These are phyloP conservation scores for Cynopterus sphinx DNA, from an alignment of 2,797 vertebrate genomes.

Conservation along the genomic window DNA sequence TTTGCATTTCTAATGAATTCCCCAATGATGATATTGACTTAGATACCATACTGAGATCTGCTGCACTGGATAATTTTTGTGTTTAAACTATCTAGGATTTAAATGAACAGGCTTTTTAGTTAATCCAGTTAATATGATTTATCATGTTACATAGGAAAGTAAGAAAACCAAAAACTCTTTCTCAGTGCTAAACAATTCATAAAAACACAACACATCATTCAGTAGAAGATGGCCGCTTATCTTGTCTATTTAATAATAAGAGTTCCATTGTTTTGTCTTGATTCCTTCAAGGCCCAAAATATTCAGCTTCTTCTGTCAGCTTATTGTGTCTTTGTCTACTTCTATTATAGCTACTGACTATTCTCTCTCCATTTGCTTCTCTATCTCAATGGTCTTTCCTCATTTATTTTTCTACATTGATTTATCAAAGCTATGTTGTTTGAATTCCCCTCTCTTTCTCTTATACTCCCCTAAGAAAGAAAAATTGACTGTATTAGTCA, in stretches of 20 bases:
- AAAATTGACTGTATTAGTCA: neutral
- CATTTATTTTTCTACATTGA: neutral
- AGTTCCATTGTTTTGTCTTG: neutral
- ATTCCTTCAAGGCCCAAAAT: neutral
- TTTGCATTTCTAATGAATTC: neutral
- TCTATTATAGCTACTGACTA: neutral
- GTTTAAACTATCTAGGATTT: neutral
- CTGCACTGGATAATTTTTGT: neutral
- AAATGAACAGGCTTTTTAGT: neutral
- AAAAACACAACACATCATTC: neutral
- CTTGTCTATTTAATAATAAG: neutral
- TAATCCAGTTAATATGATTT: neutral
- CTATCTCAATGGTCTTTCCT: neutral
- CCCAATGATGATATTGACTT: neutral
- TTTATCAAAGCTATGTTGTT: neutral
- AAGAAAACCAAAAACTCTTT: neutral
- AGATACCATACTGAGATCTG: neutral
- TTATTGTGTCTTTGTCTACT: neutral
- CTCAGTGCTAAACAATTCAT: neutral
- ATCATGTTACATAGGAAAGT: neutral
- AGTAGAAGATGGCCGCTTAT: neutral
- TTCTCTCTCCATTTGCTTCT: neutral
- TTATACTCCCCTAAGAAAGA: neutral
- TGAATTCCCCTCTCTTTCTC: neutral
- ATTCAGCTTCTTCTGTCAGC: neutral